Evolutionary conservation across 1,140 invertebrate species (phyloP), one percentile per base, ranked within the genome.

Genomic region (Berghia stephanieae): DNA sequence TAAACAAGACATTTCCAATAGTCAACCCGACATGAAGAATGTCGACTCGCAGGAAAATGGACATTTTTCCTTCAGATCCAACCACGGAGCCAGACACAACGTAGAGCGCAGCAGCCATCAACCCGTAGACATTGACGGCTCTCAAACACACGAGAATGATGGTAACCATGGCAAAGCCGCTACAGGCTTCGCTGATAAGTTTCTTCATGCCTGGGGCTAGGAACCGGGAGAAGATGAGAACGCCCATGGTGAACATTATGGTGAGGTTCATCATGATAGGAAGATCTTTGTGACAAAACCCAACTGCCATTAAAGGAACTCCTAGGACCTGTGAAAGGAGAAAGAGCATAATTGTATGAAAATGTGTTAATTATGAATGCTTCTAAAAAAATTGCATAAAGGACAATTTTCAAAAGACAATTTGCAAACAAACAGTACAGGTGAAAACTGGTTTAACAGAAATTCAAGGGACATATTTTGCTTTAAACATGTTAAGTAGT

Each of bases 1-100:
- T 71, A 69, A 82, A 84, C 13, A 84, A 52, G n/a, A 79, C 70
- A 79, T 85, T 85, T 2, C 79, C 83, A 36, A 81, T 18, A 44
- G 79, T 63, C 34, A 85, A 36, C 18, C 52, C 78, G 79, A 84
- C 83, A 69, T 85, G 84, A 6, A 85, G 75, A 18, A 82, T 68
- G 66, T 85, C 84, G 24, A 85, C 79, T 67, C 79, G 75, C 38
- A 78, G 79, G 70, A 84, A 74, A 24, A 79, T 71, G 52, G 78
- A n/a, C 24, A 79, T 74, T 27, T 73, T 66, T 24, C 82, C 83
- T 18, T 83, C 79, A 46, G 75, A 70, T 44, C 80, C 78, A 75
- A 83, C 72, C 0, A 81, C 44, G 38, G 75, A 24, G 38, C 83
- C 81, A 68, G 83, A 60, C 31, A 78, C 55, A 38, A 83, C 73